These are phyloP conservation scores for Acrossocheilus fasciatus DNA, from an alignment of 2,797 vertebrate genomes.

Conservation along the genomic window DNA sequence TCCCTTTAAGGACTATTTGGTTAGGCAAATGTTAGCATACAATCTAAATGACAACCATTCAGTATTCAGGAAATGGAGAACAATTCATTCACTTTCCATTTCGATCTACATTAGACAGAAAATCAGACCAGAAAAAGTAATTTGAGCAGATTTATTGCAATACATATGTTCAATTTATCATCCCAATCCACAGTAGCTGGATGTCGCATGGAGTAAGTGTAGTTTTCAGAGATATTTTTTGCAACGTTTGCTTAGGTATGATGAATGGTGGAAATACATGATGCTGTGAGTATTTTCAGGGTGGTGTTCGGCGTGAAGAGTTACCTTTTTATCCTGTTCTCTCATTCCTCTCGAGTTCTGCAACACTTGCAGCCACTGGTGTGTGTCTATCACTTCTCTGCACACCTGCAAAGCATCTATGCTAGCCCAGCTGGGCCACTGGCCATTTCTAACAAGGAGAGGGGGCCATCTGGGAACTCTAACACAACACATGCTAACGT, in stretches of 20 bases:
- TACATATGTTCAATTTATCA: constrained; percentile 26
- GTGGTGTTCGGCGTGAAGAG: not conserved
- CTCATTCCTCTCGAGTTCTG: constrained; percentile 39
- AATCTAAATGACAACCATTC: not conserved
- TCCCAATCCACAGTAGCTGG: constrained; percentile 7
- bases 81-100: not conserved
- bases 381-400: constrained; percentile 60
- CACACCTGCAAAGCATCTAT: constrained; percentile 31
- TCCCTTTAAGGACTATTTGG: not conserved
- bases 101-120: not conserved
- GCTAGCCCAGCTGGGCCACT: constrained; percentile 47
- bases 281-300: constrained; percentile 30
- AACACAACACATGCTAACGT: not conserved
- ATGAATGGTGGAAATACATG: constrained; percentile 7
- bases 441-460: constrained; percentile 41
- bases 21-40: not conserved
- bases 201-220: not conserved
- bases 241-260: not conserved
- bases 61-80: not conserved
- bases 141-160: constrained; percentile 12
- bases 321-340: constrained; percentile 41
- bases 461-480: constrained; percentile 4
- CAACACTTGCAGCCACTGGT: constrained; percentile 46
- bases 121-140: not conserved
- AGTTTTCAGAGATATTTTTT: constrained; percentile 21